phyloP scores from a whole-genome alignment of 2,888 invertebrate species.

The Caenorhabditis sulstoni region DNA sequence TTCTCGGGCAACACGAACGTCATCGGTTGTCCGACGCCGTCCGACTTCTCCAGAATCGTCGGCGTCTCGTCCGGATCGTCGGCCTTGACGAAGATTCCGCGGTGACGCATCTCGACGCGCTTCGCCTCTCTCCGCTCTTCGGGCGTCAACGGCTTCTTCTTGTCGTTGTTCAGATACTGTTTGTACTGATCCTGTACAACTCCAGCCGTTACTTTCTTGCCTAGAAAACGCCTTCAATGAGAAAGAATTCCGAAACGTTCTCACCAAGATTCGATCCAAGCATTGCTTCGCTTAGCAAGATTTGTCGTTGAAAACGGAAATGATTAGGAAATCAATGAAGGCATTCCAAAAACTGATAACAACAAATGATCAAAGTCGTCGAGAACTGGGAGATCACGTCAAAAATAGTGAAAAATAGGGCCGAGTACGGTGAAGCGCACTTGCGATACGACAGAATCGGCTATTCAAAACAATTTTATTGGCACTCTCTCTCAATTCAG shows the following conservation, averaged over 20 bases:
- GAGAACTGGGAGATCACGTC: too few relatives aligned
- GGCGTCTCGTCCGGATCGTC: constrained; percentile 62
- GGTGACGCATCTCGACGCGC: constrained; percentile 50
- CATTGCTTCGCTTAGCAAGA: constrained; percentile 13
- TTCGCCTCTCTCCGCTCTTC: constrained; percentile 57
- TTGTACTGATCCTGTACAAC: constrained; percentile 63
- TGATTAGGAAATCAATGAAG: background rate
- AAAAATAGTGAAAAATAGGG: too few relatives aligned
- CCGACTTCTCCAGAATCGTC: constrained; percentile 55
- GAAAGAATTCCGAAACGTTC: background rate
- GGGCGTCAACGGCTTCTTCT: constrained; percentile 47
- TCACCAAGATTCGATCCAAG: constrained; percentile 51
- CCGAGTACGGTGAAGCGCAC: too few relatives aligned
- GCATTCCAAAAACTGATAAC: too few relatives aligned
- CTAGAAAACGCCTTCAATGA: constrained; percentile 16
- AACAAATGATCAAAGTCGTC: too few relatives aligned
- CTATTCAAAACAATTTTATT: too few relatives aligned
- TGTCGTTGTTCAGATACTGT: constrained; percentile 53
- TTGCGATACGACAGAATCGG: too few relatives aligned
- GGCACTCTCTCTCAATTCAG: too few relatives aligned
- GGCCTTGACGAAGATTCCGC: constrained; percentile 63
- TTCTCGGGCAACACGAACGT: constrained; percentile 41
- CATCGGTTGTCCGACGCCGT: constrained; percentile 19
- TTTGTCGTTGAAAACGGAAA: background rate
- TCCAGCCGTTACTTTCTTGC: constrained; percentile 62